Evolutionary conservation across 2,113 vertebrate species (phyloP).

Genomic region (Equus przewalskii): DNA sequence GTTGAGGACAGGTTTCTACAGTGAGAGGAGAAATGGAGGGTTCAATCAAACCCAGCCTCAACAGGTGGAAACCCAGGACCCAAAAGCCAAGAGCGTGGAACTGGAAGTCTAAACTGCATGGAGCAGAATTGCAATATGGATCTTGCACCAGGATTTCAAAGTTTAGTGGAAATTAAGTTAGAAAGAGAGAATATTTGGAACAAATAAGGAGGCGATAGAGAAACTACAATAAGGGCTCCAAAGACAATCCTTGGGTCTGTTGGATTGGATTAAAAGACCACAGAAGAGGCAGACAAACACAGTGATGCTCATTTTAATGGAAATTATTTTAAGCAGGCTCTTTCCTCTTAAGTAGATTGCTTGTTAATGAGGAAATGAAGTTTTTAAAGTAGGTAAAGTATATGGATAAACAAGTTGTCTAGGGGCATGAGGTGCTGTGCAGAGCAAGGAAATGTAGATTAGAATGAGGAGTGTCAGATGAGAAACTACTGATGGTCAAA

Average conservation of each 20-base stretch:
- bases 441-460: neutral
- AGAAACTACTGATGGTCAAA: neutral
- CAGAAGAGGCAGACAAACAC: accelerated
- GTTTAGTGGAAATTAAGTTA: neutral
- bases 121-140: neutral
- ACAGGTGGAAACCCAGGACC: neutral
- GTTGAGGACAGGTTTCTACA: neutral
- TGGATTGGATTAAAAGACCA: neutral
- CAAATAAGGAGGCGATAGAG: neutral
- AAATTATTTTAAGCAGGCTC: neutral
- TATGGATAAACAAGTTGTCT: neutral
- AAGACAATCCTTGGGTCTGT: neutral
- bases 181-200: neutral
- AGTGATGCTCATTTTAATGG: neutral
- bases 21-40: neutral
- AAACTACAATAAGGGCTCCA: accelerated
- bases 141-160: neutral
- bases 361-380: conserved; percentile 21
- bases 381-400: neutral
- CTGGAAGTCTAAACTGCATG: neutral
- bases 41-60: neutral
- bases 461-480: neutral
- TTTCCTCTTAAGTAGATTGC: neutral
- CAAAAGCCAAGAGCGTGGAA: neutral
- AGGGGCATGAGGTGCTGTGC: accelerated